Evolutionary conservation across 2,113 vertebrate genomes (phyloP), one percentile per base, ranked within the genome.

Genomic region (Phaetusa simplex): DNA sequence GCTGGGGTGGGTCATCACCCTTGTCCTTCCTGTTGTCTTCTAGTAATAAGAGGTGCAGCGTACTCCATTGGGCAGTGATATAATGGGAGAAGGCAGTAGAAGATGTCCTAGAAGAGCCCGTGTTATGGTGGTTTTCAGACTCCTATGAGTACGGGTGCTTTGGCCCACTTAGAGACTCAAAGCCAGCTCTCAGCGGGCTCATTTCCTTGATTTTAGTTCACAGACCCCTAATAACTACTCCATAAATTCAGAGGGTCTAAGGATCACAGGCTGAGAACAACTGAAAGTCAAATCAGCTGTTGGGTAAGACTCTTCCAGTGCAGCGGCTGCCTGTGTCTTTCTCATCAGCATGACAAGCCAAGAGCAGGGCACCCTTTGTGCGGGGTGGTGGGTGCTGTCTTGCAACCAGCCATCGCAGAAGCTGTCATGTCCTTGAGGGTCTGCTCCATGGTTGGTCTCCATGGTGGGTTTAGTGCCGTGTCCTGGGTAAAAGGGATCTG

Each of bases 281-380:
- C 65, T 53, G 36, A 5, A 59, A 76, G 20, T 18, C 2, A 2
- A 16, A 14, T 56, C 19, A n/a, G 32, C n/a, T 64, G 52, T 65
- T 80, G 62, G 43, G 13, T 24, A n/a, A 21, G 52, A 22, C 70
- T n/a, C 12, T 45, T 43, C 8, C 47, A 64, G 62, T 14, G 5
- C 43, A 45, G 77, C 64, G 19, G 27, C 6, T 53, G 38, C 12
- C n/a, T 27, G 0, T 20, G 55, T 36, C 42, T 49, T 34, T 67
- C 9, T 53, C 32, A 3, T 30, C 2, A 0, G 3, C 0, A 8
- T 43, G 45, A 10, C 2, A 2, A 40, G 66, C 47, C 30, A 14
- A 6, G 76, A 72, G 71, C 56, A 3, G 0, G 0, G 47, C 21
- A 50, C 40, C 21, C 61, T 47, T 64, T 1, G 0, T 1, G 1